Evolutionary conservation across 2,888 invertebrate species (phyloP).

Genomic region (Hirtodrosophila duncani): DNA sequence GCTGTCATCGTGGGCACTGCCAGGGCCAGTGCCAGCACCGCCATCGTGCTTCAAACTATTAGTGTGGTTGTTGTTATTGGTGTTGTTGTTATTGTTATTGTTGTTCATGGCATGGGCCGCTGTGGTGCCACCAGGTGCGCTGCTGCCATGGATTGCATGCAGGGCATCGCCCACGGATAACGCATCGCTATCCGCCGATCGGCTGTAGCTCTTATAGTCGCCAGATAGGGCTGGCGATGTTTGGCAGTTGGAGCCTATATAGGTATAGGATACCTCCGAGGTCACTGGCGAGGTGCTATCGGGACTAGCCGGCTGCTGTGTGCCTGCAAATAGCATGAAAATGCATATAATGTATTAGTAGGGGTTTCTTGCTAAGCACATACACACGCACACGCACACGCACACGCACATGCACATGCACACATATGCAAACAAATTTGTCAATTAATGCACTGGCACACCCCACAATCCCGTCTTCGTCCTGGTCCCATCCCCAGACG

Average conservation of each 20-base stretch:
- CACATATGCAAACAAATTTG: constrained; percentile 32
- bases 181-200: constrained; percentile 76
- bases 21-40: constrained; percentile 22
- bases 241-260: constrained; percentile 77
- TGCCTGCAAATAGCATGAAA: constrained; percentile 78
- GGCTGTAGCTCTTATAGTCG: constrained; percentile 77
- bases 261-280: constrained; percentile 84
- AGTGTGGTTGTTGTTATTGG: constrained; percentile 40
- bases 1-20: constrained; percentile 75
- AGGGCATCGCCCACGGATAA: constrained; percentile 72
- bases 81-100: constrained; percentile 48
- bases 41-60: constrained; percentile 48
- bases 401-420: background rate
- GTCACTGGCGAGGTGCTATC: constrained; percentile 92
- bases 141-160: constrained; percentile 50
- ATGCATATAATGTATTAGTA: background rate
- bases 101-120: constrained; percentile 57
- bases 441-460: constrained; percentile 56
- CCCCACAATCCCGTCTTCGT: constrained; percentile 21
- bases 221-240: constrained; percentile 76
- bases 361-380: background rate
- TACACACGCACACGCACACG: background rate
- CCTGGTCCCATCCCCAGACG: background rate
- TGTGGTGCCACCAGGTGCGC: constrained; percentile 27
- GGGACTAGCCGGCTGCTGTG: constrained; percentile 87